Base-by-base conservation (phyloP, 2,888 invertebrate species). In the Hypsopygia costalis region DNA sequence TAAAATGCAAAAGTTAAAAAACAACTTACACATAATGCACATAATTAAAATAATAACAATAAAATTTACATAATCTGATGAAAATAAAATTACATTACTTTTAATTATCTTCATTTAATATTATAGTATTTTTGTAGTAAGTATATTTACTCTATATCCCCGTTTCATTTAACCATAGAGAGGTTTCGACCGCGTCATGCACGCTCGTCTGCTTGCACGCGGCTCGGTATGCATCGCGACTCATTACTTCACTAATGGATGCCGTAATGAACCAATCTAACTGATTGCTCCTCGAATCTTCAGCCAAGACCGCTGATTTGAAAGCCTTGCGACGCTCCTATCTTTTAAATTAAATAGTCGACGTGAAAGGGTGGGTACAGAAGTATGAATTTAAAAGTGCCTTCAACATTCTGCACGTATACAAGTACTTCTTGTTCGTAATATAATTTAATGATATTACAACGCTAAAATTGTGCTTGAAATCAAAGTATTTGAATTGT, bases 221-320 rank as follows among this genome's bases (percentile, higher is more conserved):
- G 49, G 59, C 62, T 58, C 72, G 62, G 63, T 74, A 71, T 86
- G 81, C 82, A 87, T 81, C 81, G 81, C 87, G 83, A 81, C 83
- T 87, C 83, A 86, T 86, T 85, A 86, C 85, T 86, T 62, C 71
- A 75, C 82, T 85, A 87, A 86, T 85, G 86, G 82, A 78, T 74
- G 72, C 73, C 69, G 75, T 85, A 83, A 86, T 87, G 85, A 86
- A 82, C 85, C 85, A 87, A 87, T 87, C 86, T 83, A 87, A 83
- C 82, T 80, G 86, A 86, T 86, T 87, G 87, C 85, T 80, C 25
- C 82, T 81, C 76, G 72, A 85, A 87, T 82, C 83, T 83, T 81
- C 74, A 74, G 65, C 79, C 73, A 71, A 70, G 73, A 73, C 71
- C 69, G 69, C 79, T 83, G 80, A 85, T 85, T 85, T 82, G 81